Evolutionary conservation across 1,140 invertebrate genomes (phyloP).

Genomic region (Neuroterus valhalla): DNA sequence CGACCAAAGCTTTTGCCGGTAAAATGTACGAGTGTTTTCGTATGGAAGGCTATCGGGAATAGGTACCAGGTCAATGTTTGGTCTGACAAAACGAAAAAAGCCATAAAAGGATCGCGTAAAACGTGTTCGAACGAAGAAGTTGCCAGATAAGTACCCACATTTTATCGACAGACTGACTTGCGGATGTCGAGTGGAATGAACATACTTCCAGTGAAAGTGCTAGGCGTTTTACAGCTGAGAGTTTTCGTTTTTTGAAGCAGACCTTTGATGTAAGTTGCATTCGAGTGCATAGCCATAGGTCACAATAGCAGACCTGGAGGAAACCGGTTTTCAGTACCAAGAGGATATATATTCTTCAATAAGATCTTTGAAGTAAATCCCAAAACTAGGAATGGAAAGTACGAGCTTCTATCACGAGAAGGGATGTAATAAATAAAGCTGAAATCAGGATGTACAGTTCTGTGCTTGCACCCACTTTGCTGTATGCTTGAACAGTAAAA

Average conservation of each 20-base stretch:
- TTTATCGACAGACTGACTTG: constrained; percentile 49
- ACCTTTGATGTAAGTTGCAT: constrained; percentile 8
- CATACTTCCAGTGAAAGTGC: constrained; percentile 37
- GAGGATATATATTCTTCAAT: not conserved
- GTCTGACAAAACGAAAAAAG: constrained; percentile 30
- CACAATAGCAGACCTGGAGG: constrained; percentile 9
- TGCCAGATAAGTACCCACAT: constrained; percentile 44
- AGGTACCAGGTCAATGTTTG: constrained; percentile 36
- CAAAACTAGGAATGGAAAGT: too few relatives aligned
- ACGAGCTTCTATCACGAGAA: too few relatives aligned
- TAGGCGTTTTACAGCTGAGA: constrained; percentile 26
- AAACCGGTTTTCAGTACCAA: not conserved
- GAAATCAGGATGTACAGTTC: too few relatives aligned
- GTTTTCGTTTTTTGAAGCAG: constrained; percentile 21
- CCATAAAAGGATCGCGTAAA: constrained; percentile 46
- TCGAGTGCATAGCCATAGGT: constrained; percentile 21
- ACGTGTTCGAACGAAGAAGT: constrained; percentile 40
- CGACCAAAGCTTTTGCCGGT: constrained; percentile 27
- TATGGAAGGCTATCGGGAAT: constrained; percentile 38
- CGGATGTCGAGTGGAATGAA: constrained; percentile 47
- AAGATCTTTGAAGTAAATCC: not conserved
- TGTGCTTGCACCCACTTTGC: too few relatives aligned
- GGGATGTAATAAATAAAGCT: too few relatives aligned
- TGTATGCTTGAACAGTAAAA: too few relatives aligned
- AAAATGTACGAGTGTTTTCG: constrained; percentile 50